Percentiles rank a stretch among this genome's conserved stretches.
Conservation (phyloP, 2,113 vertebrate species). For the Ia io region DNA sequence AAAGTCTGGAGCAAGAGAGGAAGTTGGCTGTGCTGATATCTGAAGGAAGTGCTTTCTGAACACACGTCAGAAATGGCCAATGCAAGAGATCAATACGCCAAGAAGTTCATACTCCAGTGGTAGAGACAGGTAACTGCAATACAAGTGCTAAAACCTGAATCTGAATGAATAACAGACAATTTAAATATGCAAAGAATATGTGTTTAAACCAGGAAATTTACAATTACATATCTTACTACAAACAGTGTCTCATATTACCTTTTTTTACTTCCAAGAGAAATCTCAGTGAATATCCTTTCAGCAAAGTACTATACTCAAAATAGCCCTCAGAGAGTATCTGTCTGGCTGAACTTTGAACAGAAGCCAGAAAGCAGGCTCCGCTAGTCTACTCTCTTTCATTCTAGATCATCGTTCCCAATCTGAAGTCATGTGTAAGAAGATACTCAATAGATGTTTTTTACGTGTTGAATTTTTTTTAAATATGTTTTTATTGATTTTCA, state of each 20-base stretch:
- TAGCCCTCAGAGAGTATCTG: not conserved
- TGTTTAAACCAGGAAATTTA: conserved; percentile 6
- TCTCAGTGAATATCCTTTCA: not conserved
- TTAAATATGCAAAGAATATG: not conserved
- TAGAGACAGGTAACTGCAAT: not conserved
- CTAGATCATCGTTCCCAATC: not conserved
- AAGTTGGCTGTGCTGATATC: not conserved
- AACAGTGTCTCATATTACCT: not conserved
- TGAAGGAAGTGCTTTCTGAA: not conserved
- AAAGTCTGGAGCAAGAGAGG: not conserved
- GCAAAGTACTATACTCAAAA: not conserved
- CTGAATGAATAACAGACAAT: not conserved
- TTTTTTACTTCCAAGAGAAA: conserved; percentile 29
- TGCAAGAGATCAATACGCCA: not conserved
- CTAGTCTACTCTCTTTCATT: not conserved
- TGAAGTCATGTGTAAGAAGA: not conserved
- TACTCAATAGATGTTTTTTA: not conserved
- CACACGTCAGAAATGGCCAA: not conserved
- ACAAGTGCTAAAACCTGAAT: not conserved
- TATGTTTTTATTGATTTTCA: too few species aligned
- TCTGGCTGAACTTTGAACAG: not conserved
- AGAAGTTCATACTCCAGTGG: not conserved
- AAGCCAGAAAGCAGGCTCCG: not conserved
- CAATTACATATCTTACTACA: not conserved
- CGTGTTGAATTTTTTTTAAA: too few species aligned